Conservation (phyloP, 2,888 invertebrate genomes). For the Cephus spinipes region DNA sequence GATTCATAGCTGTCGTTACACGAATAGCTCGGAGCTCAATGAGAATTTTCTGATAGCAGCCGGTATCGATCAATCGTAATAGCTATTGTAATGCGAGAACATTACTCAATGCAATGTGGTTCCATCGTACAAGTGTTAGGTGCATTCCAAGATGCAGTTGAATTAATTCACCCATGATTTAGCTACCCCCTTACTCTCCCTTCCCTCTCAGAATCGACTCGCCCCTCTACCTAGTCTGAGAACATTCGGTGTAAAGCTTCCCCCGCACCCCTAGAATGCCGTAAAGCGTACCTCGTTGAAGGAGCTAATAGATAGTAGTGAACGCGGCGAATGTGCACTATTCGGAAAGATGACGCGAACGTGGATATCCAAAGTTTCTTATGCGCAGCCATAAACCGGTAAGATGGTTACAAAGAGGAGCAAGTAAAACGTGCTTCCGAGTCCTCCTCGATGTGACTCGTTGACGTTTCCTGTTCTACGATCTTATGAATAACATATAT, state of each 20-base stretch:
- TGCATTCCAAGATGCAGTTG: constrained; percentile 4
- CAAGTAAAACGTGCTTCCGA: constrained; percentile 29
- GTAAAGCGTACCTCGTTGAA: constrained; percentile 28
- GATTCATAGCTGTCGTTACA: neutral
- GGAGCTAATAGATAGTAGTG: constrained; percentile 37
- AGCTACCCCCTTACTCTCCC: neutral
- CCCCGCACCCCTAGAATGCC: constrained; percentile 22
- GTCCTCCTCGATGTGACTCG: constrained; percentile 14
- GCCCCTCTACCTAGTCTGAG: neutral
- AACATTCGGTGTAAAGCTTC: neutral
- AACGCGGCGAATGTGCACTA: constrained; percentile 28
- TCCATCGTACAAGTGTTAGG: constrained; percentile 13
- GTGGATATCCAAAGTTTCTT: constrained; percentile 39
- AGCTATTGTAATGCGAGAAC: constrained; percentile 8
- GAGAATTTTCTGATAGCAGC: constrained; percentile 2
- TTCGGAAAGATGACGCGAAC: constrained; percentile 40
- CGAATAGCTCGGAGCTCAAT: neutral
- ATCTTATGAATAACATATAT: neutral
- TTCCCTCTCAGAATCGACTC: neutral
- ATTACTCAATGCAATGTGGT: constrained; percentile 5
- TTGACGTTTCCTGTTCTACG: neutral
- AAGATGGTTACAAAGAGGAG: constrained; percentile 40
- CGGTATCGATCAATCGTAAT: constrained; percentile 10
- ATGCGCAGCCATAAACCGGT: constrained; percentile 42
- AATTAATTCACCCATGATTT: neutral